phyloP scores from a whole-genome alignment of 2,113 vertebrate species.

The Ammospiza nelsoni region DNA sequence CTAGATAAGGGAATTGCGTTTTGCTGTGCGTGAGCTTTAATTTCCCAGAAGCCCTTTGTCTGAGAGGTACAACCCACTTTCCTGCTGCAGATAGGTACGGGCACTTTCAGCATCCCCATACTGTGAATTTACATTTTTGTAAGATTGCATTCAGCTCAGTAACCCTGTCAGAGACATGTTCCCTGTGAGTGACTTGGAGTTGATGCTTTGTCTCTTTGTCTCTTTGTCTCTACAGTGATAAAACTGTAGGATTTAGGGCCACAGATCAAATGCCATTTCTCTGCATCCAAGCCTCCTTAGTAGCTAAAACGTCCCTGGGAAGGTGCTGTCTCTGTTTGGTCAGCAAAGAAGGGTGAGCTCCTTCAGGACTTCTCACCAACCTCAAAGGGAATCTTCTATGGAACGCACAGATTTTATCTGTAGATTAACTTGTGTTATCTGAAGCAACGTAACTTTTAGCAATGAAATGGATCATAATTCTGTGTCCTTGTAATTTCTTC shows the following conservation, averaged over 20 bases:
- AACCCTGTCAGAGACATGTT: not conserved
- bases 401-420: not conserved
- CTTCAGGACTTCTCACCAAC: not conserved
- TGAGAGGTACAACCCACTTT: not conserved
- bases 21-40: not conserved
- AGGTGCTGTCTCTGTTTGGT: not conserved
- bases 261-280: not conserved
- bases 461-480: not conserved
- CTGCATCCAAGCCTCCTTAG: not conserved
- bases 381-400: not conserved
- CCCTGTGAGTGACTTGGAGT: not conserved
- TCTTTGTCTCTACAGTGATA: not conserved
- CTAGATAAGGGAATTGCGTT: not conserved
- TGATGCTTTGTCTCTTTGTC: not conserved
- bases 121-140: not conserved
- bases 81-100: not conserved
- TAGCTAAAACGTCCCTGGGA: not conserved
- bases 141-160: not conserved
- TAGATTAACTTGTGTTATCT: not conserved
- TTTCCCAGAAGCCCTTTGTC: fast-evolving
- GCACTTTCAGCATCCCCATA: not conserved
- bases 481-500: not conserved
- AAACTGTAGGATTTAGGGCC: not conserved
- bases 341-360: not conserved
- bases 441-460: not conserved